phyloP scores from a whole-genome alignment of 2,797 vertebrate species.

The Eulemur albifrons region DNA sequence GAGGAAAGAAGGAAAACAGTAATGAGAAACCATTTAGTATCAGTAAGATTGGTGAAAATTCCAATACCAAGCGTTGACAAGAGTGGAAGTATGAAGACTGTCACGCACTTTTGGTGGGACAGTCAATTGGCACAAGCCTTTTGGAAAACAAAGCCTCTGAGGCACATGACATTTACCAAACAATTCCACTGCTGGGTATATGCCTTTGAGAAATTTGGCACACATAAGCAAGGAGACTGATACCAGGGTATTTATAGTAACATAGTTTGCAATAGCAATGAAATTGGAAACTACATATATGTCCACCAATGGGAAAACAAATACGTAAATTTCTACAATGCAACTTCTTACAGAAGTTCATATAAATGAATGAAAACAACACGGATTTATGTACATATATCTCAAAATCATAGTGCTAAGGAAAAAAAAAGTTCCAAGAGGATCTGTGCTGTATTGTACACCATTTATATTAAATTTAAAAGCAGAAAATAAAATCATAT shows the following conservation, averaged over 20 bases:
- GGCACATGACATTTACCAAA: neutral
- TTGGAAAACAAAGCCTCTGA: neutral
- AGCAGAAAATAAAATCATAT: neutral
- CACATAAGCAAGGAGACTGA: neutral
- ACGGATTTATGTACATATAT: neutral
- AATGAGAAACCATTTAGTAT: neutral
- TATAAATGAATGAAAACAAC: neutral
- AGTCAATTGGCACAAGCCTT: neutral
- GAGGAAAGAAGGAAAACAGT: neutral
- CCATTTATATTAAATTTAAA: neutral
- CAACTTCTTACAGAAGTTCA: neutral
- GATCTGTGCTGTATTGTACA: neutral
- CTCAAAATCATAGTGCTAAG: neutral
- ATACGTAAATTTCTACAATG: neutral
- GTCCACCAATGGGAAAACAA: neutral
- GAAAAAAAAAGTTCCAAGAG: neutral
- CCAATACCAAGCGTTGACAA: neutral
- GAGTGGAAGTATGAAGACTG: neutral
- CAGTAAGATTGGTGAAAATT: neutral
- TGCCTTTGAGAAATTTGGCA: neutral
- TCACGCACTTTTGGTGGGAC: neutral
- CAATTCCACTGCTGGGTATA: neutral
- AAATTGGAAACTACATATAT: neutral
- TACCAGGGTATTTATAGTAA: neutral
- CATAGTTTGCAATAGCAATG: neutral